Percentiles rank a stretch among this genome's conserved stretches.
Conservation (phyloP, 2,113 vertebrate species). For the Cariama cristata region DNA sequence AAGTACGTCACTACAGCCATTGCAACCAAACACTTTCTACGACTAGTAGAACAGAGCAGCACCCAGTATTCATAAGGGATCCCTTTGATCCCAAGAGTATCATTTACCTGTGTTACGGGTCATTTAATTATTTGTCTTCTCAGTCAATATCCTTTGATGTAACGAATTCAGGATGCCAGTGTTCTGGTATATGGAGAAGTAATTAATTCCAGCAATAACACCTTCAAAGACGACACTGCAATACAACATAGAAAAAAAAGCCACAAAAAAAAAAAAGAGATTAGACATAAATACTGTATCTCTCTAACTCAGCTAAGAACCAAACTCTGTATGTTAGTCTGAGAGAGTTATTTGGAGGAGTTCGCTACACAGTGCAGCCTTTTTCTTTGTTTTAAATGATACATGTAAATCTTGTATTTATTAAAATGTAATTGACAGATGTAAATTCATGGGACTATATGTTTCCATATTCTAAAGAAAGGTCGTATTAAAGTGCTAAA, state of each 20-base stretch:
- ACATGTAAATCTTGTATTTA: not conserved
- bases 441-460: not conserved
- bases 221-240: not conserved
- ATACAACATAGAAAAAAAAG: not conserved
- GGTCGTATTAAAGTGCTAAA: not conserved
- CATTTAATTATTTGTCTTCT: conserved; percentile 63
- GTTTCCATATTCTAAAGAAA: not conserved
- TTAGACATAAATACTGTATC: not conserved
- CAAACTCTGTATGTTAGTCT: not conserved
- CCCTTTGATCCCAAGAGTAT: conserved; percentile 52
- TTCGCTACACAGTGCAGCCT: not conserved
- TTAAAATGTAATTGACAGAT: not conserved
- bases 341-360: not conserved
- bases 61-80: not conserved
- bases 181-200: not conserved
- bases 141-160: conserved; percentile 57
- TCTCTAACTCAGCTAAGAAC: not conserved
- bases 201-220: not conserved
- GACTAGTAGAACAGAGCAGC: not conserved
- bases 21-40: conserved; percentile 14
- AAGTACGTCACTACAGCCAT: not conserved
- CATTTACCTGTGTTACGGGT: conserved; percentile 49
- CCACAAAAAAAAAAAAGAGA: not conserved
- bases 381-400: not conserved
- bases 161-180: conserved; percentile 27